Evolutionary conservation across 2,113 vertebrate genomes (phyloP).

Genomic region (Pseudorhombus dupliciocellatus): DNA sequence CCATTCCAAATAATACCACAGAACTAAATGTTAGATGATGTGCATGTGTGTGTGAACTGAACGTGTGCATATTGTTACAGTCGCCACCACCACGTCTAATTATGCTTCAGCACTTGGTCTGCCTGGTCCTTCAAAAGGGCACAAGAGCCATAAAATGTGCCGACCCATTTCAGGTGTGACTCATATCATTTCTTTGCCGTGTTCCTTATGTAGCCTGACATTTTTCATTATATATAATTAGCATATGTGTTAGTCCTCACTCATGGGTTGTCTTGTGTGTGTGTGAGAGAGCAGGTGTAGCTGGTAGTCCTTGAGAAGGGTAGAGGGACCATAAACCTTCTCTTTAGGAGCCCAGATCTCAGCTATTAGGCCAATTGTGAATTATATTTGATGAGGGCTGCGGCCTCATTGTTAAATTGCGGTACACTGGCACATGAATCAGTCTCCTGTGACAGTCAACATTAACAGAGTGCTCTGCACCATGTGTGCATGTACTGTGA

Average conservation of each 20-base stretch:
- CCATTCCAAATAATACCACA: too few species aligned
- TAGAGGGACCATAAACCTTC: slow-evolving; percentile 46
- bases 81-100: background rate
- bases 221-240: slow-evolving; percentile 29
- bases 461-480: slow-evolving; percentile 21
- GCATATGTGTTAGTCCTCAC: slow-evolving; percentile 4
- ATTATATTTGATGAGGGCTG: slow-evolving; percentile 54
- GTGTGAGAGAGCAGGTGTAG: slow-evolving; percentile 20
- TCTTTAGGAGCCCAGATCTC: slow-evolving; percentile 34
- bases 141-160: slow-evolving; percentile 24
- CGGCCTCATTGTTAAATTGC: slow-evolving; percentile 50
- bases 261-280: slow-evolving; percentile 7
- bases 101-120: background rate
- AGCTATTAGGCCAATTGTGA: slow-evolving; percentile 43
- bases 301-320: slow-evolving; percentile 66
- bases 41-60: background rate
- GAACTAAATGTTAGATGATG: background rate
- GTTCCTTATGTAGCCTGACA: slow-evolving; percentile 30
- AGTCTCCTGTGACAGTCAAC: slow-evolving; percentile 35
- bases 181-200: slow-evolving; percentile 34
- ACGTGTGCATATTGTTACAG: background rate
- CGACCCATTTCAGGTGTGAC: background rate
- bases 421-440: slow-evolving; percentile 36
- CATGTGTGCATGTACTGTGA: slow-evolving; percentile 6
- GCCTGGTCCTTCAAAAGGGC: slow-evolving; percentile 44